phyloP scores from a whole-genome alignment of 2,113 vertebrate genomes.

The Catagonus wagneri region DNA sequence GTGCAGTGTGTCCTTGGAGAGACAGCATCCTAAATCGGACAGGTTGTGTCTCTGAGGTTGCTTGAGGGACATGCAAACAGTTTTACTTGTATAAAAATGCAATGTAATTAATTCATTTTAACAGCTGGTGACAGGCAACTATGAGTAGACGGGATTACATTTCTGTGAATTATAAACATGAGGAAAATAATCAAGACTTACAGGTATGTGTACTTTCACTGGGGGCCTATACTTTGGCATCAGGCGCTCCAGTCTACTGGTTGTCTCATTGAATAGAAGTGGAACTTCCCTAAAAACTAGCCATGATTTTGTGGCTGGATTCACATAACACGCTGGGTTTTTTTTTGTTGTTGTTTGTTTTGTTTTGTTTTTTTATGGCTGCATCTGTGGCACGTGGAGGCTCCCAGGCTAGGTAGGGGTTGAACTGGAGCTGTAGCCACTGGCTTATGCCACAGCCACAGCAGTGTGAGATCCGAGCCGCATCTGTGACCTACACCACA shows the following conservation, averaged over 20 bases:
- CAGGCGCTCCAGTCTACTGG: neutral
- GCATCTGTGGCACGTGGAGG: no score
- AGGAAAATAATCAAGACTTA: slow-evolving; percentile 19
- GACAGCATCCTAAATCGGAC: neutral
- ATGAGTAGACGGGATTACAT: neutral
- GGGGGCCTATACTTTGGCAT: neutral
- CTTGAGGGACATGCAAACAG: slow-evolving; percentile 46
- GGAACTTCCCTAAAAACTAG: neutral
- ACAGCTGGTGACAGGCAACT: neutral
- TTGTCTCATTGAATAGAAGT: neutral
- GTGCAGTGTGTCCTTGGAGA: slow-evolving; percentile 57
- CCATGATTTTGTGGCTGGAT: neutral
- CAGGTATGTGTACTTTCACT: neutral
- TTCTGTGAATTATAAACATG: slow-evolving; percentile 12
- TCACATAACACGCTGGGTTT: neutral
- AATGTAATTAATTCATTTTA: slow-evolving; percentile 53
- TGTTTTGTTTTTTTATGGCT: no score
- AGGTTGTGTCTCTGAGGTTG: slow-evolving; percentile 57
- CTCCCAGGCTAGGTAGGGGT: no score
- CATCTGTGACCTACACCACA: no score
- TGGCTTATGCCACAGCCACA: no score
- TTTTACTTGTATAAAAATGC: slow-evolving; percentile 8
- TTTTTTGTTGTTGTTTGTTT: no score
- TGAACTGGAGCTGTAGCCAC: no score
- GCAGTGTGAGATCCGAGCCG: no score